A percentile compares a stretch with the other conserved stretches of the same genome.
These are phyloP conservation scores for Orchesella cincta DNA, from an alignment of 1,140 invertebrate genomes.

Conservation along the genomic window DNA sequence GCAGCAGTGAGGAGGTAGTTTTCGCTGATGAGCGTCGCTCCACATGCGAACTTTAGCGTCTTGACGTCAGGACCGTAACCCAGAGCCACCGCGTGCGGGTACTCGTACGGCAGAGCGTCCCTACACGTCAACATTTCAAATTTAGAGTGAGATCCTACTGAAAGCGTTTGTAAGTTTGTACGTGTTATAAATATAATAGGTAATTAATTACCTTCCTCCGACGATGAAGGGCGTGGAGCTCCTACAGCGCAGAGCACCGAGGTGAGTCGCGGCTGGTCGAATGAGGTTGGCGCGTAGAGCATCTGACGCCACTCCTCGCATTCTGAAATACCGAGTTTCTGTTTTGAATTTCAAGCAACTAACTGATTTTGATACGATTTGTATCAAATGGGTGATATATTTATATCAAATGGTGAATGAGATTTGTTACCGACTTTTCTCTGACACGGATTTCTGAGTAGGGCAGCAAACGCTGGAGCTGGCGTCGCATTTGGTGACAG, in stretches of 20 bases:
- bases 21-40: constrained; percentile 48
- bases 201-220: constrained; percentile 39
- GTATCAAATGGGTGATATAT: background rate
- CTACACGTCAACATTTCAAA: constrained; percentile 5
- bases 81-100: constrained; percentile 35
- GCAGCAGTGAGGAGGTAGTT: constrained; percentile 57
- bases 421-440: constrained; percentile 42
- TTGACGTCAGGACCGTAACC: constrained; percentile 38
- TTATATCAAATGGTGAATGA: too few relatives aligned
- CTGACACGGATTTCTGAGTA: constrained; percentile 22
- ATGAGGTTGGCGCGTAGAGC: constrained; percentile 33
- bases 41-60: background rate
- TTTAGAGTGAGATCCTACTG: background rate
- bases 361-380: background rate
- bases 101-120: background rate
- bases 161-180: background rate
- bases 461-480: constrained; percentile 44
- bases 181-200: background rate
- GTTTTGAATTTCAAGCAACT: background rate
- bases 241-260: constrained; percentile 30
- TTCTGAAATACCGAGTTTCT: constrained; percentile 34
- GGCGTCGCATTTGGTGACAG: constrained; percentile 35
- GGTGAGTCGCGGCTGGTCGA: background rate
- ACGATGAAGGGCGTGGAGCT: constrained; percentile 34
- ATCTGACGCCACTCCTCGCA: constrained; percentile 41